phyloP scores from a whole-genome alignment of 2,797 vertebrate genomes.

The Acipenser ruthenus region DNA sequence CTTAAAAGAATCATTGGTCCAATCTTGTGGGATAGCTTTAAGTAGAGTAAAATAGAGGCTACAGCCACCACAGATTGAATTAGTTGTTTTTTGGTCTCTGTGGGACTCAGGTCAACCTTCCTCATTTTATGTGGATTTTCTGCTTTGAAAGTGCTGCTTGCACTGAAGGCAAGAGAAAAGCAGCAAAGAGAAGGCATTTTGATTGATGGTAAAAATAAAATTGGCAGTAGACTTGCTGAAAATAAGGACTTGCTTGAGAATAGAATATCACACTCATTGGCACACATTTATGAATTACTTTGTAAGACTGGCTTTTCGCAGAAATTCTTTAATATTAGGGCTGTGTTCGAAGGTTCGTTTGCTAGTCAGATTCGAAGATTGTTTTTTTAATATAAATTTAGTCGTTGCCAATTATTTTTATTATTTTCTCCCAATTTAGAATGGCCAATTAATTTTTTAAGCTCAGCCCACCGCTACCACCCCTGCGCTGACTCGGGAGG shows the following conservation, averaged over 20 bases:
- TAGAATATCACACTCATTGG: background rate
- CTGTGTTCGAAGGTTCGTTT: no score
- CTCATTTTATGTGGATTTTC: slow-evolving; percentile 17
- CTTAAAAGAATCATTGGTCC: slow-evolving; percentile 13
- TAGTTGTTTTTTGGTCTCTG: slow-evolving; percentile 13
- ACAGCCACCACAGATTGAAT: slow-evolving; percentile 16
- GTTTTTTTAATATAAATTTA: no score
- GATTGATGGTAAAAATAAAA: slow-evolving; percentile 13
- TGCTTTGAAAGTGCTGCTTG: slow-evolving; percentile 28
- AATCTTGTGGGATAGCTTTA: slow-evolving; percentile 12
- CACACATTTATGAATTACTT: background rate
- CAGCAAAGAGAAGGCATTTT: slow-evolving; percentile 10
- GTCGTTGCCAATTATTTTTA: no score
- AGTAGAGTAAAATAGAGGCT: slow-evolving; percentile 14
- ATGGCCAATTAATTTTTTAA: no score
- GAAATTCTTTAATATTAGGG: no score
- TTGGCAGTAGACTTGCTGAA: background rate
- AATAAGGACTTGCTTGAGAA: background rate
- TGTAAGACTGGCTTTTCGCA: no score
- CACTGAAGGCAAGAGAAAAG: slow-evolving; percentile 21
- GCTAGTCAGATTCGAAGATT: no score
- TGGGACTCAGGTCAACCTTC: slow-evolving; percentile 18
- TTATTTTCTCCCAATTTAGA: no score
- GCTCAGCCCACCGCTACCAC: no score
- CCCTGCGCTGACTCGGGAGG: no score